Evolutionary conservation across 2,888 invertebrate species (phyloP), one percentile per base, ranked within the genome.

Genomic region (Acrobasis suavella): DNA sequence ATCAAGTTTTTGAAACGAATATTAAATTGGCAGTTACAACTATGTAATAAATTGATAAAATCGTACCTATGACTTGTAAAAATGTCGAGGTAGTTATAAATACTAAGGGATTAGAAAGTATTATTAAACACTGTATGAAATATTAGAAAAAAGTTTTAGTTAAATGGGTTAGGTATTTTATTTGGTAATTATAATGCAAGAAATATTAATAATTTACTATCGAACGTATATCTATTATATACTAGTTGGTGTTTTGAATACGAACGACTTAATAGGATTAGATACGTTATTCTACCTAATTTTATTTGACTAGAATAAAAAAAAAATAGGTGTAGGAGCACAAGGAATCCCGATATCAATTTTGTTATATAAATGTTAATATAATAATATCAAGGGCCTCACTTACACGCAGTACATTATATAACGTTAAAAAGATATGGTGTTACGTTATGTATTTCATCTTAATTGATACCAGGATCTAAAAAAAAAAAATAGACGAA

Each of bases 161-260:
- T 78, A 77, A 73, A 76, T 73, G 74, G 75, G 68, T 70, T 77
- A 78, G 75, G 66, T 75, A 71, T 66, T 70, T 68, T 69, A 73
- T 68, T 72, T 74, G 70, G 71, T 72, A 74, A 74, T 72, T 73
- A 76, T 77, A 73, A 77, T 78, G 70, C 72, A 70, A 76, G 76
- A 76, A 74, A 72, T 75, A 70, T 73, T 72, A 71, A 67, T 58
- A 70, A 71, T 78, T 80, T 67, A 68, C 68, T 77, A 68, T 73
- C 70, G 70, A 73, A 72, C 67, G 64, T 83, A 79, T 65, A 56
- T 72, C 80, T 85, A 84, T 74, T 62, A 61, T 75, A 80, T 72
- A 69, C 85, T 89, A 89, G 78, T 89, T 89, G 90, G 89, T 89
- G 90, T 90, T 89, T 86, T 83, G 80, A 80, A 79, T 82, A 78